Evolutionary conservation across 2,888 invertebrate genomes (phyloP).

Genomic region (Linnaemya vulpina): DNA sequence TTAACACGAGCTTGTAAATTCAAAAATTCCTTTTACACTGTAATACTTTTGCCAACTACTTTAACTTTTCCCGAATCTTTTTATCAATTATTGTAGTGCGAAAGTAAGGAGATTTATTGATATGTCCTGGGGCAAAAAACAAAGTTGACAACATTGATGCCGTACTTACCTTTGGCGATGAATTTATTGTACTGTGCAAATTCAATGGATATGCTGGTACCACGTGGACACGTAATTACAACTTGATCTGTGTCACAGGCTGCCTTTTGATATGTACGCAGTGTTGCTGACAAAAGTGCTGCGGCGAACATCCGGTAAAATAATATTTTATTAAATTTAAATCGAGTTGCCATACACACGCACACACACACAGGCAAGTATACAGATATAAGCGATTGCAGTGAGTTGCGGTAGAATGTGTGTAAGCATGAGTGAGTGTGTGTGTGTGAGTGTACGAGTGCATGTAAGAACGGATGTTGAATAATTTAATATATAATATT

Average conservation of each 20-base stretch:
- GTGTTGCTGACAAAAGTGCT: slow-evolving; percentile 95
- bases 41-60: no score
- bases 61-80: no score
- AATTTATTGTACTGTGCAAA: slow-evolving; percentile 89
- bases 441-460: neutral
- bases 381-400: neutral
- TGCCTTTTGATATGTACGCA: slow-evolving; percentile 94
- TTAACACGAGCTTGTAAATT: no score
- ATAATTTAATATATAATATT: slow-evolving; percentile 40
- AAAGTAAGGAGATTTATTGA: no score
- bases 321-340: slow-evolving; percentile 41
- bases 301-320: slow-evolving; percentile 51
- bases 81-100: no score
- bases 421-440: neutral
- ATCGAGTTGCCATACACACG: slow-evolving; percentile 6
- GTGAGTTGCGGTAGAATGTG: neutral
- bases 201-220: slow-evolving; percentile 95
- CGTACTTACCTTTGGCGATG: slow-evolving; percentile 80
- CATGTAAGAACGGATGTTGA: slow-evolving; percentile 1
- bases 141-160: neutral
- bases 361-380: no score
- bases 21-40: no score
- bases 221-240: slow-evolving; percentile 94
- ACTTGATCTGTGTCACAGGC: slow-evolving; percentile 96
- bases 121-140: no score